Evolutionary conservation across 1,140 invertebrate species (phyloP).

Genomic region (Zaprionus capensis): DNA sequence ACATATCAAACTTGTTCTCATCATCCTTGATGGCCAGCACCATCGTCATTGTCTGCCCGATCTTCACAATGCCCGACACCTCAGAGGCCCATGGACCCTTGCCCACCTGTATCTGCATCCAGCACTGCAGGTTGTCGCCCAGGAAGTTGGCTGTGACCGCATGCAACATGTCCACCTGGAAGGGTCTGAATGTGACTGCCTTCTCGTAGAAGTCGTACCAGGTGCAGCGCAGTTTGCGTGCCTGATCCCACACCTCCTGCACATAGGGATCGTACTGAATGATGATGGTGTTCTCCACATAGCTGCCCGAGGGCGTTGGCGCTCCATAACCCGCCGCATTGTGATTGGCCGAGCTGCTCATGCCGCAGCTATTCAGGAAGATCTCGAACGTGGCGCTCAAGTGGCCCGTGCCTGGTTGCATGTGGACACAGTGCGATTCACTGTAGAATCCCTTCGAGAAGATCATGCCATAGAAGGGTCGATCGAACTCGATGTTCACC

Average conservation of each 20-base stretch:
- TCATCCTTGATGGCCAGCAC: slow-evolving; percentile 97
- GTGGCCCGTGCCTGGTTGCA: slow-evolving; percentile 95
- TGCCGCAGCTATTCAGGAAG: slow-evolving; percentile 95
- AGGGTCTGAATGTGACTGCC: slow-evolving; percentile 95
- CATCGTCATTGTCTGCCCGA: slow-evolving; percentile 98
- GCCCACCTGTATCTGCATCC: slow-evolving; percentile 98
- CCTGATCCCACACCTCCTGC: slow-evolving; percentile 95
- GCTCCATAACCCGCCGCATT: slow-evolving; percentile 91
- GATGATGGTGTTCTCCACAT: slow-evolving; percentile 97
- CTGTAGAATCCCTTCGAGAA: slow-evolving; percentile 97
- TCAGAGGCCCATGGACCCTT: slow-evolving; percentile 97
- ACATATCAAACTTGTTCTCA: slow-evolving; percentile 97
- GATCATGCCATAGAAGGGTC: slow-evolving; percentile 97
- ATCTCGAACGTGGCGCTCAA: slow-evolving; percentile 96
- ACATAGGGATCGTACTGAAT: slow-evolving; percentile 97
- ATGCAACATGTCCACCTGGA: slow-evolving; percentile 97
- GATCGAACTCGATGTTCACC: slow-evolving; percentile 96
- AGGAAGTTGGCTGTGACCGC: slow-evolving; percentile 97
- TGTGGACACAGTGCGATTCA: slow-evolving; percentile 94
- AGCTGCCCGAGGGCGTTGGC: slow-evolving; percentile 94
- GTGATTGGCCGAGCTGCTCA: slow-evolving; percentile 94
- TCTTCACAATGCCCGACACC: slow-evolving; percentile 97
- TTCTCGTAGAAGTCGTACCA: slow-evolving; percentile 99
- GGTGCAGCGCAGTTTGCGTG: slow-evolving; percentile 94
- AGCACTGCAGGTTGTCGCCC: slow-evolving; percentile 97